phyloP scores from a whole-genome alignment of 2,113 vertebrate genomes.

The Psammodynastes pulverulentus region DNA sequence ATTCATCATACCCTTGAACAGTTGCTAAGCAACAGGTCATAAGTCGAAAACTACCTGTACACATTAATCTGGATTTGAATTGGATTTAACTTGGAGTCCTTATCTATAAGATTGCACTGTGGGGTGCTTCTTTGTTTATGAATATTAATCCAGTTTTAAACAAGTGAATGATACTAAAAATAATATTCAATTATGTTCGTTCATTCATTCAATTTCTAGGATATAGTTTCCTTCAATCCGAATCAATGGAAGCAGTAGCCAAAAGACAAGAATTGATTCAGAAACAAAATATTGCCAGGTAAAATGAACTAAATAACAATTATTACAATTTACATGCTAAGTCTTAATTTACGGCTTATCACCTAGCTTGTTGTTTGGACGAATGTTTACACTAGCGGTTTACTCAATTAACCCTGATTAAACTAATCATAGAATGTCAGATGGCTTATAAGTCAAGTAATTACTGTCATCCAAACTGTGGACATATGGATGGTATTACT shows the following conservation, averaged over 20 bases:
- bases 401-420: neutral
- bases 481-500: neutral
- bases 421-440: neutral
- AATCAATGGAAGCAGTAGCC: conserved; percentile 86
- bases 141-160: conserved; percentile 4
- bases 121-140: neutral
- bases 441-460: neutral
- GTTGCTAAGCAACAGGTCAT: neutral
- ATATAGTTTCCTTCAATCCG: conserved; percentile 83
- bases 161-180: neutral
- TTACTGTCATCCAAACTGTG: neutral
- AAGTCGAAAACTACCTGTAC: neutral
- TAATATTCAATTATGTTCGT: neutral
- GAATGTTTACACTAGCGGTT: neutral
- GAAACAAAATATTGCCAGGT: conserved; percentile 94
- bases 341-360: neutral
- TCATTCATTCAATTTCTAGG: conserved; percentile 55
- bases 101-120: too few species aligned
- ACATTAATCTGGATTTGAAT: neutral
- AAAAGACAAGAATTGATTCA: conserved; percentile 90
- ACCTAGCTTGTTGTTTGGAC: neutral
- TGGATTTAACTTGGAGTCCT: neutral
- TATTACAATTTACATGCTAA: neutral
- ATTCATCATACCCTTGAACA: neutral
- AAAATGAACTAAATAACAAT: conserved; percentile 28